A percentile compares a stretch with the other conserved stretches of the same genome.
phyloP scores from a whole-genome alignment of 2,888 invertebrate genomes.

The Eristalinus aeneus region DNA sequence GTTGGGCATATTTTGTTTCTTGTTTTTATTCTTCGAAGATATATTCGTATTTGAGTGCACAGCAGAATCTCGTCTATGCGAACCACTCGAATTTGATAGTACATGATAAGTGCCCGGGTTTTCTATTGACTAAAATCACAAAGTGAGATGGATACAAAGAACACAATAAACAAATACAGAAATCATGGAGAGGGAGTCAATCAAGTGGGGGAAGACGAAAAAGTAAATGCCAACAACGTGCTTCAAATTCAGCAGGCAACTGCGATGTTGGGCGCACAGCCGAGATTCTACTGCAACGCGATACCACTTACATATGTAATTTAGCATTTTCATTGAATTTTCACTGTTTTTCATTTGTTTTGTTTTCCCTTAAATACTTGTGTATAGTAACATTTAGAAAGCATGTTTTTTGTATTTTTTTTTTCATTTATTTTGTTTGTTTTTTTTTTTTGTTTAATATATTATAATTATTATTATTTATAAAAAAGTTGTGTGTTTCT shows the following conservation, averaged over 20 bases:
- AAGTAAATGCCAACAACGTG: background rate
- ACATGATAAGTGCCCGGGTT: background rate
- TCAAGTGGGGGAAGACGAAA: too few relatives aligned
- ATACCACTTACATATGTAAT: slow-evolving; percentile 42
- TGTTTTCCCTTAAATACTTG: slow-evolving; percentile 64
- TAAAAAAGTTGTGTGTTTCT: slow-evolving; percentile 58
- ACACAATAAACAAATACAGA: background rate
- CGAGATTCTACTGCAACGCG: slow-evolving; percentile 46
- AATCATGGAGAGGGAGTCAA: too few relatives aligned
- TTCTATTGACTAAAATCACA: background rate
- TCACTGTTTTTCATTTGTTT: slow-evolving; percentile 23
- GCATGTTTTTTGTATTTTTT: slow-evolving; percentile 66
- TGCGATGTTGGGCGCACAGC: background rate
- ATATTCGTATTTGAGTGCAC: slow-evolving; percentile 52
- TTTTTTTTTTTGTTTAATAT: slow-evolving; percentile 53
- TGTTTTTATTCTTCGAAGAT: slow-evolving; percentile 45
- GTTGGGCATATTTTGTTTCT: slow-evolving; percentile 42
- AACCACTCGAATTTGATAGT: background rate
- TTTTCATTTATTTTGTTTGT: background rate
- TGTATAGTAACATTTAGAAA: slow-evolving; percentile 74
- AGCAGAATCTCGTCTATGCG: background rate
- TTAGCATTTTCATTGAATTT: slow-evolving; percentile 42
- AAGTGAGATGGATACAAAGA: background rate
- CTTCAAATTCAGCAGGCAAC: background rate
- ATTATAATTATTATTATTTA: slow-evolving; percentile 66